phyloP scores from a whole-genome alignment of 2,113 vertebrate species.

The Coryphaenoides rupestris region DNA sequence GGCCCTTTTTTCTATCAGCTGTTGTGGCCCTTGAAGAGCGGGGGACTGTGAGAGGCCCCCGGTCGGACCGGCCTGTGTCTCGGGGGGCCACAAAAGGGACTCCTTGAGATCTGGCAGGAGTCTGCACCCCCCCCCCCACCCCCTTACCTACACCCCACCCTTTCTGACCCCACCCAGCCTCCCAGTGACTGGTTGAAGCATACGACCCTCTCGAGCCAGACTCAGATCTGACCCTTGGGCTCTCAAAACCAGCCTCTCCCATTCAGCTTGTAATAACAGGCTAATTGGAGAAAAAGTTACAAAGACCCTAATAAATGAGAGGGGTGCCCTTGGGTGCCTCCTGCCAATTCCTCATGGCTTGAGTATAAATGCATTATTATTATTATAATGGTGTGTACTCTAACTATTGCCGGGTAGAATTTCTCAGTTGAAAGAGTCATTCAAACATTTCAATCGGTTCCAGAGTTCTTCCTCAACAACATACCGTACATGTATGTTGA shows the following conservation, averaged over 20 bases:
- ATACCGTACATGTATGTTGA: too few relatives aligned
- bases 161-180: conserved; percentile 52
- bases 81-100: conserved; percentile 57
- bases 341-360: neutral
- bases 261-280: conserved; percentile 42
- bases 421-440: neutral
- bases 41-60: conserved; percentile 55
- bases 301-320: conserved; percentile 40
- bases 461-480: neutral
- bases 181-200: conserved; percentile 60
- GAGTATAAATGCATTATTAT: too few relatives aligned
- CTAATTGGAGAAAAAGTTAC: conserved; percentile 70
- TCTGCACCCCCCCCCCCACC: conserved; percentile 29
- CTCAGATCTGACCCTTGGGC: conserved; percentile 57
- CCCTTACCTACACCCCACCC: conserved; percentile 38
- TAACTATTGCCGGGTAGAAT: neutral
- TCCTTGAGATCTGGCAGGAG: conserved; percentile 63
- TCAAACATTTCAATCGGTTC: neutral
- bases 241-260: conserved; percentile 43
- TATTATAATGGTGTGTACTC: too few relatives aligned
- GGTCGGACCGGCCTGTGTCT: conserved; percentile 52
- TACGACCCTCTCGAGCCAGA: conserved; percentile 54
- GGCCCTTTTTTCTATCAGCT: conserved; percentile 59
- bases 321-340: conserved; percentile 18
- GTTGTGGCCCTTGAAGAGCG: conserved; percentile 50